Evolutionary conservation across 1,140 invertebrate species (phyloP).

Genomic region (Oryctes rhinoceros): DNA sequence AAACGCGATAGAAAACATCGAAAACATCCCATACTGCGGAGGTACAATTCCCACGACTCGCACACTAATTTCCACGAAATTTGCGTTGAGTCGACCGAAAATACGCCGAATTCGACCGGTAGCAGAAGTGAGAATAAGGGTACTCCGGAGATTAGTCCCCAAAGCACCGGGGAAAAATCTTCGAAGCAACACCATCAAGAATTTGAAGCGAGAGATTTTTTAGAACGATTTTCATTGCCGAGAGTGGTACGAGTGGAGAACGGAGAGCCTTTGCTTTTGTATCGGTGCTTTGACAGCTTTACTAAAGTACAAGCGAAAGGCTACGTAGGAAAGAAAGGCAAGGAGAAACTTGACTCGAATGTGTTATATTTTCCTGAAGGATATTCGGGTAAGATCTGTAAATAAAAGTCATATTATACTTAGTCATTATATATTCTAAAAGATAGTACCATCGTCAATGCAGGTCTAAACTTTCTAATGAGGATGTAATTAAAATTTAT

Average conservation of each 20-base stretch:
- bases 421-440: too few species aligned
- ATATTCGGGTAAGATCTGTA: slow-evolving; percentile 65
- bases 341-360: slow-evolving; percentile 64
- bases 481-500: too few species aligned
- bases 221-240: slow-evolving; percentile 55
- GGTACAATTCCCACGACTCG: slow-evolving; percentile 56
- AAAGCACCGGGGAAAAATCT: slow-evolving; percentile 46
- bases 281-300: slow-evolving; percentile 65
- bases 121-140: slow-evolving; percentile 45
- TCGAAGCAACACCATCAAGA: slow-evolving; percentile 41
- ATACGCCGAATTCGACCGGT: slow-evolving; percentile 52
- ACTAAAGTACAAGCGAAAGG: slow-evolving; percentile 66
- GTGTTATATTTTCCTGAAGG: slow-evolving; percentile 67
- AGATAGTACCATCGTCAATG: too few species aligned
- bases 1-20: slow-evolving; percentile 48
- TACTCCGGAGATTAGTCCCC: slow-evolving; percentile 48
- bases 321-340: slow-evolving; percentile 65
- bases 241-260: slow-evolving; percentile 51
- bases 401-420: background rate
- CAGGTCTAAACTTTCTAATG: too few species aligned
- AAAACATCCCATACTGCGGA: slow-evolving; percentile 47
- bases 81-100: slow-evolving; percentile 45
- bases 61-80: slow-evolving; percentile 47
- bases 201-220: slow-evolving; percentile 52
- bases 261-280: slow-evolving; percentile 64